Evolutionary conservation across 2,113 vertebrate species (phyloP), one percentile per base, ranked within the genome.

Genomic region (Seriola rivoliana): DNA sequence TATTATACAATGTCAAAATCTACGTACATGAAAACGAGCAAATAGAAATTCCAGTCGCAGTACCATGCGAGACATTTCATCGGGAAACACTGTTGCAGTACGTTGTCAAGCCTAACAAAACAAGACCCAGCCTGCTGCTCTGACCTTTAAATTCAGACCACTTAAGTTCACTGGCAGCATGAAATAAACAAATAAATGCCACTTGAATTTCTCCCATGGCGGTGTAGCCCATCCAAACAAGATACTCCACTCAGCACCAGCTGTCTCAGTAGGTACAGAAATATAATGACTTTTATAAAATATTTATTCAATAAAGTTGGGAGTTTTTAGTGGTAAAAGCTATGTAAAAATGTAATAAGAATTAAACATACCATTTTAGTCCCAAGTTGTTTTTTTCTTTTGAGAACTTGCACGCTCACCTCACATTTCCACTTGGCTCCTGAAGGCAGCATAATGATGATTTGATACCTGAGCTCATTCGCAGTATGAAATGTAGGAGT

Each of bases 101-200:
- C 48, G 44, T 52, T 42, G 58, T 75, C 19, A 0, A 7, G 21
- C 29, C 62, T 21, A 62, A 63, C 40, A 67, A 63, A 59, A 64
- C 17, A 46, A 52, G 36, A 66, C 14, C 34, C 13, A 23, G 42
- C 36, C 25, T 67, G 65, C 60, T 71, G 80, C 77, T 69, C 57
- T 71, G 75, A 84, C 80, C 80, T 88, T 86, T 79, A 73, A 32
- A 76, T n/a, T 75, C 23, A 73, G 55, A 36, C 57, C 50, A 19
- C 23, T 63, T 64, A 68, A 0, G 36, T 64, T 73, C 46, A 69
- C n/a, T 54, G 57, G 75, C 36, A 54, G 74, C 42, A 73, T 71
- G 57, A 71, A 71, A 78, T 69, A 44, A 52, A 76, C 29, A 81
- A 11, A 71, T 17, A 68, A 34, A 50, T 14, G 25, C 21, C 25